Percentiles rank a stretch among this genome's conserved stretches.
Conservation (phyloP, 2,797 vertebrate genomes). For the Cossypha niveicapilla region DNA sequence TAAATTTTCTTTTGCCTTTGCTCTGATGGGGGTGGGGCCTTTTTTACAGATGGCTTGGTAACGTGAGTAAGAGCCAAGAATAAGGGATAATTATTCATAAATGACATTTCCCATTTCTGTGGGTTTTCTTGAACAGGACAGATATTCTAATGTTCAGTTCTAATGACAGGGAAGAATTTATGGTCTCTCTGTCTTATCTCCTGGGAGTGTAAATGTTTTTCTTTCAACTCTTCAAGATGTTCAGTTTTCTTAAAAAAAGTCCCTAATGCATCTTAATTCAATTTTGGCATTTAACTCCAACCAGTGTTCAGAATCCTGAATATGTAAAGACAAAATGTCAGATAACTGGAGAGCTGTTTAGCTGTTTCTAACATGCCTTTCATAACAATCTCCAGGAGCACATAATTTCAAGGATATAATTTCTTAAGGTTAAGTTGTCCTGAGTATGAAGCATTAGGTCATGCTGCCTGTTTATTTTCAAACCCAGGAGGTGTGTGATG, state of each 20-base stretch:
- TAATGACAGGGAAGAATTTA: conserved; percentile 12
- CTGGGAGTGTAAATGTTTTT: background rate
- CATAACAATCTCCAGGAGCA: background rate
- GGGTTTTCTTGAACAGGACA: conserved; percentile 39
- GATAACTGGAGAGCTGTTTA: background rate
- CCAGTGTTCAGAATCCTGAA: background rate
- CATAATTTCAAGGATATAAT: background rate
- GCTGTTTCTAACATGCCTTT: background rate
- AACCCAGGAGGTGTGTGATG: background rate
- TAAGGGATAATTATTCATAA: conserved; percentile 49
- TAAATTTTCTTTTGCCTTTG: conserved; percentile 53
- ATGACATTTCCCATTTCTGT: conserved; percentile 56
- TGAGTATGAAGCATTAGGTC: background rate
- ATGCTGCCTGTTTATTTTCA: background rate
- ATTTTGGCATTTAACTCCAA: background rate
- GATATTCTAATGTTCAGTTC: background rate
- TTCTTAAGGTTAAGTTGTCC: background rate
- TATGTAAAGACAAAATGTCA: background rate
- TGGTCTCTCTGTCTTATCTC: background rate
- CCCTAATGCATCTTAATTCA: background rate
- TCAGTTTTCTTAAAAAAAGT: background rate
- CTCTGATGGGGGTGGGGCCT: background rate
- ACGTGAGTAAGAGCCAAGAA: conserved; percentile 40
- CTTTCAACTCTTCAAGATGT: background rate
- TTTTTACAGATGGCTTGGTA: conserved; percentile 46